phyloP scores from a whole-genome alignment of 2,888 invertebrate species.

The Drosophila buzzatii region DNA sequence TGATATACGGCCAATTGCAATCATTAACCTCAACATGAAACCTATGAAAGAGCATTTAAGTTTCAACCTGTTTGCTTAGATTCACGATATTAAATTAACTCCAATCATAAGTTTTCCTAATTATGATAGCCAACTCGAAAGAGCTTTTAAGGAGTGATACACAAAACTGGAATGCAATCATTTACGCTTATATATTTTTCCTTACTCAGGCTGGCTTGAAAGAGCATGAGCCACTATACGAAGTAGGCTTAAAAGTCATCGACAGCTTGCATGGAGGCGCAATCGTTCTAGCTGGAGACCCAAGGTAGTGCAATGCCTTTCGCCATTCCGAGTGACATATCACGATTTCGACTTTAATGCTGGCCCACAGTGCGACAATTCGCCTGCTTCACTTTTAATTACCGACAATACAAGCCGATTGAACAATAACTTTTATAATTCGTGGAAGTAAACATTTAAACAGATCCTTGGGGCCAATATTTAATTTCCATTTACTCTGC shows the following conservation, averaged over 20 bases:
- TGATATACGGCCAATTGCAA: constrained; percentile 6
- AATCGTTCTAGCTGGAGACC: constrained; percentile 48
- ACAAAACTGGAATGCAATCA: neutral
- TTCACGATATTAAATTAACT: neutral
- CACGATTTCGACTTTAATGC: constrained; percentile 40
- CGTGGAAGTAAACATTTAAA: neutral
- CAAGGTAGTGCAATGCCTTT: constrained; percentile 52
- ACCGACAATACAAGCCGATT: constrained; percentile 15
- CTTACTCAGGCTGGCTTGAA: neutral
- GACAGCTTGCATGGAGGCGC: constrained; percentile 17
- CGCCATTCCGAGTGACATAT: constrained; percentile 48
- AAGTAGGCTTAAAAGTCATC: constrained; percentile 25
- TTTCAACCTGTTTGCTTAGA: neutral
- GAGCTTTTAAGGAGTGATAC: neutral
- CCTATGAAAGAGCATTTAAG: neutral
- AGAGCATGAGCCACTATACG: constrained; percentile 12
- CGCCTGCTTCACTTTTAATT: constrained; percentile 49
- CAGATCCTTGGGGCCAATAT: neutral
- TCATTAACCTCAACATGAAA: constrained; percentile 9
- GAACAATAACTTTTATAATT: too few relatives aligned
- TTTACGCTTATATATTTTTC: neutral
- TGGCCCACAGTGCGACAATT: constrained; percentile 15
- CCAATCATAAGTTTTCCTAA: neutral
- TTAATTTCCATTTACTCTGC: neutral
- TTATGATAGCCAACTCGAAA: neutral